These are phyloP conservation scores for Arge pagana DNA, from an alignment of 2,888 invertebrate species.

Conservation along the genomic window DNA sequence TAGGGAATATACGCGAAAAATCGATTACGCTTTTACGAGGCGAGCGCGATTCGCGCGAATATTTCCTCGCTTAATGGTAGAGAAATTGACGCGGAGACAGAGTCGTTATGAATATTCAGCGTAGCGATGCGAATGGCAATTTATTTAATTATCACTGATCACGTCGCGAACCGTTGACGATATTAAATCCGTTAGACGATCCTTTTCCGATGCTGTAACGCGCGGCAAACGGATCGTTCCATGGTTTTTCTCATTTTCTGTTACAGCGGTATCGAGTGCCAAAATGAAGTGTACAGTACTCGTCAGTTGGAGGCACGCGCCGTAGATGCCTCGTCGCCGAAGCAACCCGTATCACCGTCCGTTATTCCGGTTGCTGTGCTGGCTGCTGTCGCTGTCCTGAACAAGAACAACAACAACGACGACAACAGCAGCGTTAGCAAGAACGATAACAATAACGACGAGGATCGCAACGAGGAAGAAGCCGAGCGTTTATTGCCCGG, in stretches of 20 bases:
- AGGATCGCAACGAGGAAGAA: constrained; percentile 4
- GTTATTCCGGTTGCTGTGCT: constrained; percentile 50
- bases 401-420: not conserved
- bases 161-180: too few relatives aligned
- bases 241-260: constrained; percentile 39
- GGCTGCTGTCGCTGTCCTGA: constrained; percentile 31
- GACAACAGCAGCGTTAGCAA: not conserved
- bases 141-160: too few relatives aligned
- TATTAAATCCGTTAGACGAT: too few relatives aligned
- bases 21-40: too few relatives aligned
- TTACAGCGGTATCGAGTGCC: constrained; percentile 78
- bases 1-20: too few relatives aligned
- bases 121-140: constrained; percentile 18
- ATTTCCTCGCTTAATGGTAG: too few relatives aligned
- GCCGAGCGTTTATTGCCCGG: constrained; percentile 1
- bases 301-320: constrained; percentile 61
- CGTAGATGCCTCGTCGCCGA: constrained; percentile 44
- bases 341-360: constrained; percentile 44
- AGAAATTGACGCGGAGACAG: constrained; percentile 1
- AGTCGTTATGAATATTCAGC: not conserved
- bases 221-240: not conserved
- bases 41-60: too few relatives aligned
- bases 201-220: too few relatives aligned
- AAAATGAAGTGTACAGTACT: constrained; percentile 76
- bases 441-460: constrained; percentile 3